Base-by-base conservation (phyloP, 2,797 vertebrate species). In the Sebastes oblongus region DNA sequence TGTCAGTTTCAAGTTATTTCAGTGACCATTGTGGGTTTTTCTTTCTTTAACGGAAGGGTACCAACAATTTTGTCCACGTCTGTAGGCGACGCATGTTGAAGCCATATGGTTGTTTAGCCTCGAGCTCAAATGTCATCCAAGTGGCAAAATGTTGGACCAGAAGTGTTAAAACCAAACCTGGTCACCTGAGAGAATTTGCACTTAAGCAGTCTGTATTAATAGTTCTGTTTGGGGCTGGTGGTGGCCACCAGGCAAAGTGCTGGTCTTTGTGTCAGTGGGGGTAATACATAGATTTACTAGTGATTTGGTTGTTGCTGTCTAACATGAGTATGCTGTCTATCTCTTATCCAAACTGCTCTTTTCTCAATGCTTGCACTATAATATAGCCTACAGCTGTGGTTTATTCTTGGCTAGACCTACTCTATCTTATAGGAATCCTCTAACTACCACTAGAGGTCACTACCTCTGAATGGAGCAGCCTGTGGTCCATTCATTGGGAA, bases 201-300 rank as follows among this genome's bases (percentile, higher is more conserved):
- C 55, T 62, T 56, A 22, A 70, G 72, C 64, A 39, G 16, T 30
- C 56, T 67, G 39, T 84, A 87, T 86, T 82, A 84, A 89, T 86
- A 88, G 86, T 74, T 75, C 29, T 73, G 55, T 6, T 55, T 62
- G 30, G 30, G 3, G 50, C 60, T 66, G 74, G 50, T 72, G 59
- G 67, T 72, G 62, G 25, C 34, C 36, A 58, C 14, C 0, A 25
- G 32, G 54, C 22, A 78, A 32, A 50, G 73, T 69, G 50, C 14
- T 68, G 58, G 22, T 66, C 68, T 36, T 58, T 65, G 52, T 30
- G 16, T 46, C 8, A 27, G 30, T 7, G 10, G 12, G 42, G 14
- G 6, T 52, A 9, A 36, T 46, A 6, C 42, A 27, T 27, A 13
- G 11, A 25, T 55, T 71, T 32, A 58, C 5, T 22, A 46, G 42